Percentiles rank a stretch among this genome's conserved stretches.
phyloP scores from a whole-genome alignment of 1,140 invertebrate genomes.

The Lerema accius region DNA sequence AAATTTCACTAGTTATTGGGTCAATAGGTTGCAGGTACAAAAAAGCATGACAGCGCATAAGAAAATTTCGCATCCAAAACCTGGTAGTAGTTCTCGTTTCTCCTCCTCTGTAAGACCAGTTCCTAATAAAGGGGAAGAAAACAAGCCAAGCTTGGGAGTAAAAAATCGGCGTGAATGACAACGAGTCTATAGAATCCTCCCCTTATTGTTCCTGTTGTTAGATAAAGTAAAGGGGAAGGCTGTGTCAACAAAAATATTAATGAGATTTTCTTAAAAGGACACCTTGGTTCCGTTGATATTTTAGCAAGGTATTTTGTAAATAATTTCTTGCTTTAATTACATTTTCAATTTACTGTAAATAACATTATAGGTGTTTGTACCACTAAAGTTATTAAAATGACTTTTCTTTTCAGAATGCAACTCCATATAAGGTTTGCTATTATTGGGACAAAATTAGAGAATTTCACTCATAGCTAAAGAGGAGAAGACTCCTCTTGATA shows the following conservation, averaged over 20 bases:
- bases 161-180: slow-evolving; percentile 29
- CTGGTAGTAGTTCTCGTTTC: neutral
- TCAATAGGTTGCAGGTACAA: too few species aligned
- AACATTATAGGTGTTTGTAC: too few species aligned
- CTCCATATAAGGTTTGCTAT: too few species aligned
- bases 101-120: neutral
- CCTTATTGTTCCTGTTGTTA: slow-evolving; percentile 26
- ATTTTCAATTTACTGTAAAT: neutral
- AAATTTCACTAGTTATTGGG: too few species aligned
- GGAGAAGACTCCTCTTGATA: too few species aligned
- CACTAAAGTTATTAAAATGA: too few species aligned
- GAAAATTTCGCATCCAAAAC: too few species aligned
- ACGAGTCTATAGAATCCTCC: slow-evolving; percentile 17
- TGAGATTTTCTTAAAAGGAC: slow-evolving; percentile 24
- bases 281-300: slow-evolving; percentile 5
- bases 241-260: slow-evolving; percentile 28
- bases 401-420: too few species aligned
- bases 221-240: slow-evolving; percentile 19
- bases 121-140: slow-evolving; percentile 7
- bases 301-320: neutral
- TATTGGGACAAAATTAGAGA: too few species aligned
- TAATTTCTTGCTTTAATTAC: neutral
- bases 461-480: too few species aligned
- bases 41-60: too few species aligned
- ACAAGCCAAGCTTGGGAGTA: slow-evolving; percentile 11